These are phyloP conservation scores for Aphelenchoides fujianensis DNA, from an alignment of 1,140 invertebrate species.

Conservation along the genomic window DNA sequence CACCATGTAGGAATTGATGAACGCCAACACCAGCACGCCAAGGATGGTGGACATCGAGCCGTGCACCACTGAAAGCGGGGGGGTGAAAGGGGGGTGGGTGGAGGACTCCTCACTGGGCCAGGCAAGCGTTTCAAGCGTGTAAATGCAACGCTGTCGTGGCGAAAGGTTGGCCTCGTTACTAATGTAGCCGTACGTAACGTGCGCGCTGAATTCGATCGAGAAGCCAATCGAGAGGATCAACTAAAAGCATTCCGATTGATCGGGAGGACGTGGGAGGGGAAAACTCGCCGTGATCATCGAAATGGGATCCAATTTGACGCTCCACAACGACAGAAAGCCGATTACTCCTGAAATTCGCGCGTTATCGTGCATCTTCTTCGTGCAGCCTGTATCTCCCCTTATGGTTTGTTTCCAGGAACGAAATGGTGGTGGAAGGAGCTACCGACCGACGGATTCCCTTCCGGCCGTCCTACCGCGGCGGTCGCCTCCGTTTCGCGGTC, in stretches of 20 bases:
- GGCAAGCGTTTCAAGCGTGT: slow-evolving; percentile 63
- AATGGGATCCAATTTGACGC: slow-evolving; percentile 68
- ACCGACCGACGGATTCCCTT: too few species aligned
- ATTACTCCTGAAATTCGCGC: slow-evolving; percentile 72
- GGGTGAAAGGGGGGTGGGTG: neutral
- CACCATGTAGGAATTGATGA: slow-evolving; percentile 76
- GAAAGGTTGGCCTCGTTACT: slow-evolving; percentile 65
- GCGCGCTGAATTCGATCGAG: slow-evolving; percentile 78
- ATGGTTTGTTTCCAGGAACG: too few species aligned
- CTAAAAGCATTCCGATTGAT: neutral
- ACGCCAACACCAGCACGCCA: slow-evolving; percentile 78
- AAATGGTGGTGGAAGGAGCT: too few species aligned
- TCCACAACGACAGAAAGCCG: slow-evolving; percentile 92
- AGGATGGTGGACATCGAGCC: slow-evolving; percentile 87
- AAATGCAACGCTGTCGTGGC: slow-evolving; percentile 58
- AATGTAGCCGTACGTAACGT: slow-evolving; percentile 95
- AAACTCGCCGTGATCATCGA: slow-evolving; percentile 63
- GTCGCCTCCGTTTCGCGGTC: slow-evolving; percentile 71
- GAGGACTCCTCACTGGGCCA: slow-evolving; percentile 59
- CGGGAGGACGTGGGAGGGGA: too few species aligned
- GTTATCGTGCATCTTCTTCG: too few species aligned
- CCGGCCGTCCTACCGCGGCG: slow-evolving; percentile 17
- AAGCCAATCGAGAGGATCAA: slow-evolving; percentile 67
- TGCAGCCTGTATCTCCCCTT: too few species aligned
- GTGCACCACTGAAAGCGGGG: slow-evolving; percentile 52